Evolutionary conservation across 2,113 vertebrate genomes (phyloP).

Genomic region (Baryphthengus martii): DNA sequence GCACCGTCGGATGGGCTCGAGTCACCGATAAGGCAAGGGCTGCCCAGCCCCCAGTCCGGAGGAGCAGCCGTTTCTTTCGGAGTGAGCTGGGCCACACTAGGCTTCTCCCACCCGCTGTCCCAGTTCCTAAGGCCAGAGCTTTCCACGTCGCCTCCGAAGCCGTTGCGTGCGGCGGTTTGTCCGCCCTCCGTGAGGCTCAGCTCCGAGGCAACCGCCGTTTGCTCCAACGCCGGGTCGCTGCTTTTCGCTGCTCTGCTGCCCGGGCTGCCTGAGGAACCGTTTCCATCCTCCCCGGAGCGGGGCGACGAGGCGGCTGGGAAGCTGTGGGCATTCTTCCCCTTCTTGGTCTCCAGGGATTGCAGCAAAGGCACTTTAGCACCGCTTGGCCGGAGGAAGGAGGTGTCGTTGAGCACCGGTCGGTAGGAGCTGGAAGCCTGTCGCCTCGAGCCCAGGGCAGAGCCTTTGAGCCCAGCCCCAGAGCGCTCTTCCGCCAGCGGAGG

Average conservation of each 20-base stretch:
- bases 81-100: background rate
- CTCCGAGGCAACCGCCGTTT: background rate
- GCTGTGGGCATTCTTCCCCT: constrained; percentile 5
- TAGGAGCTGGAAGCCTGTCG: constrained; percentile 59
- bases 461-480: constrained; percentile 8
- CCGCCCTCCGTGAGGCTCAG: constrained; percentile 45
- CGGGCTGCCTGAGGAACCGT: background rate
- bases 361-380: constrained; percentile 84
- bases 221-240: background rate
- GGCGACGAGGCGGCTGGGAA: background rate
- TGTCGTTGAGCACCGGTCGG: constrained; percentile 65
- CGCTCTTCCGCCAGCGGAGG: constrained; percentile 37
- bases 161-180: background rate
- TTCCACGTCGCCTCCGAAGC: background rate
- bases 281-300: background rate
- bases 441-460: constrained; percentile 37
- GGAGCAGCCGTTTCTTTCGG: background rate
- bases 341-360: constrained; percentile 59
- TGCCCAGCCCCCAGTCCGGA: background rate
- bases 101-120: constrained; percentile 5
- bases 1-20: background rate
- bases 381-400: constrained; percentile 56
- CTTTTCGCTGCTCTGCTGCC: background rate
- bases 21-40: background rate
- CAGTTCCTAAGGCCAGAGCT: constrained; percentile 1